These are phyloP conservation scores for Lordiphosa mommai DNA, from an alignment of 1,140 invertebrate species.

Conservation along the genomic window DNA sequence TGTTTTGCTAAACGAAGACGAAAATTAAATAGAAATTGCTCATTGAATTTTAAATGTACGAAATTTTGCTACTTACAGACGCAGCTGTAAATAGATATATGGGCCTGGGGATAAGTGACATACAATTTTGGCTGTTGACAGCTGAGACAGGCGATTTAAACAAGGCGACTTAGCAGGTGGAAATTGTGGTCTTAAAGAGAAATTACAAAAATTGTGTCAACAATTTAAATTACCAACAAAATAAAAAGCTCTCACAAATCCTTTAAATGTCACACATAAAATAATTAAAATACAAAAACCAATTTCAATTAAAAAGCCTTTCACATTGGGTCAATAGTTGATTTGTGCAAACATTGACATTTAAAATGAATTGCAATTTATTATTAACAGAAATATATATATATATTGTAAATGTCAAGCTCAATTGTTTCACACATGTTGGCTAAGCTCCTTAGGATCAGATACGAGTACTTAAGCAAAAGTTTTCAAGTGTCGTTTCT, in stretches of 20 bases:
- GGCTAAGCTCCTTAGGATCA: background rate
- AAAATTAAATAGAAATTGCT: too few species aligned
- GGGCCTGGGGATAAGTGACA: too few species aligned
- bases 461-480: too few species aligned
- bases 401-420: background rate
- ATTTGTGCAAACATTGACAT: slow-evolving; percentile 24
- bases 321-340: slow-evolving; percentile 32
- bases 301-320: slow-evolving; percentile 22
- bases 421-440: slow-evolving; percentile 28
- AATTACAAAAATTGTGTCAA: too few species aligned
- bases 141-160: too few species aligned
- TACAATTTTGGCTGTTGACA: too few species aligned
- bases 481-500: slow-evolving; percentile 15
- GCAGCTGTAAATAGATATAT: too few species aligned
- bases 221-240: background rate
- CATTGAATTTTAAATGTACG: too few species aligned
- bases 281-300: slow-evolving; percentile 35
- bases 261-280: slow-evolving; percentile 17
- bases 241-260: slow-evolving; percentile 4
- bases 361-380: slow-evolving; percentile 20
- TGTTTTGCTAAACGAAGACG: too few species aligned
- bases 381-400: background rate
- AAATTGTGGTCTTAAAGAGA: too few species aligned
- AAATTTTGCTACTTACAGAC: too few species aligned
- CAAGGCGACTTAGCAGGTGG: too few species aligned